Percentiles rank a stretch among this genome's conserved stretches.
Evolutionary conservation across 1,140 invertebrate genomes (phyloP).

Genomic region (fruit fly (Drosophila melanogaster)): Release_6_plus_ISO1_MT NT_037436.4:19465001-19465500

Average conservation of each 20-base stretch:
- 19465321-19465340: conserved; percentile 59
- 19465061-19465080: background rate
- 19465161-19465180: conserved; percentile 1
- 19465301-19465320: conserved; percentile 12
- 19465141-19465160: conserved; percentile 2
- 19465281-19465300: conserved; percentile 5
- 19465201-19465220: conserved; percentile 37
- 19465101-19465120: background rate
- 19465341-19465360: conserved; percentile 67
- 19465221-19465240: conserved; percentile 14
- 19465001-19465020: conserved; percentile 9
- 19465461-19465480: too few relatives aligned
- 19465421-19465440: conserved; percentile 41
- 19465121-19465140: background rate
- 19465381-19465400: conserved; percentile 33
- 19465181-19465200: conserved; percentile 30
- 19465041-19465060: conserved; percentile 1
- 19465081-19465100: background rate
- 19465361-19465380: conserved; percentile 45
- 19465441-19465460: conserved; percentile 37
- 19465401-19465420: conserved; percentile 22
- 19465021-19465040: conserved; percentile 9
- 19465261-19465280: conserved; percentile 29
- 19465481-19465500: too few relatives aligned
- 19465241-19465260: conserved; percentile 11